Evolutionary conservation across 2,797 vertebrate species (phyloP).

Genomic region (Phaenicophaeus curvirostris): DNA sequence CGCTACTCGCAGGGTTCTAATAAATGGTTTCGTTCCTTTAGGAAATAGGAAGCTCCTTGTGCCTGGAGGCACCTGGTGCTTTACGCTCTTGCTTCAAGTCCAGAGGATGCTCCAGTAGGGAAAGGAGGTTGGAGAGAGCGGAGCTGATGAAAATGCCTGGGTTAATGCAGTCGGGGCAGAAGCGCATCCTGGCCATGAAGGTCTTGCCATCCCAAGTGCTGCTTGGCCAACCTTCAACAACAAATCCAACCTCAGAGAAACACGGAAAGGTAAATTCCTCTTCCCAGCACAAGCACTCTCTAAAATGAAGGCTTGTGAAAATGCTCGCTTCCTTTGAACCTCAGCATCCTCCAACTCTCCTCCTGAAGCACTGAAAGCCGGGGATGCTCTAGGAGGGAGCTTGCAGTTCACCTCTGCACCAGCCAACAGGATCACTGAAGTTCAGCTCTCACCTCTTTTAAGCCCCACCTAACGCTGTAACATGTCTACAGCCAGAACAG

Average conservation of each 20-base stretch:
- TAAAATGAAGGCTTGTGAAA: background rate
- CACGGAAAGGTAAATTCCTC: background rate
- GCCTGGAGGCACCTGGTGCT: background rate
- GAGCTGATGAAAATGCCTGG: background rate
- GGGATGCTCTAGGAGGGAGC: fast-evolving
- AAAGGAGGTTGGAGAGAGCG: background rate
- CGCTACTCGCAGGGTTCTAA: background rate
- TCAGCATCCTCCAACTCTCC: background rate
- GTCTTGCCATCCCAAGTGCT: background rate
- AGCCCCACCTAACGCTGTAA: background rate
- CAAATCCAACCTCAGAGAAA: background rate
- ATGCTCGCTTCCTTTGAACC: background rate
- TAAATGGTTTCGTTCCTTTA: background rate
- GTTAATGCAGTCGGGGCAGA: background rate
- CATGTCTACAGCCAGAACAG: background rate
- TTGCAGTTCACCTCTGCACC: background rate
- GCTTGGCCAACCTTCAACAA: background rate
- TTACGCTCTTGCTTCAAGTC: background rate
- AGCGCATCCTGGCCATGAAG: fast-evolving
- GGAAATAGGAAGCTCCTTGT: background rate
- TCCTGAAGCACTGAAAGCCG: background rate
- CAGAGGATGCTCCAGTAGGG: background rate
- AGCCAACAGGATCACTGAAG: background rate
- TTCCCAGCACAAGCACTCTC: background rate
- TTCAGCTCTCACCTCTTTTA: background rate